Conservation (phyloP, 2,113 vertebrate species). For the Pachycephala philippinensis region DNA sequence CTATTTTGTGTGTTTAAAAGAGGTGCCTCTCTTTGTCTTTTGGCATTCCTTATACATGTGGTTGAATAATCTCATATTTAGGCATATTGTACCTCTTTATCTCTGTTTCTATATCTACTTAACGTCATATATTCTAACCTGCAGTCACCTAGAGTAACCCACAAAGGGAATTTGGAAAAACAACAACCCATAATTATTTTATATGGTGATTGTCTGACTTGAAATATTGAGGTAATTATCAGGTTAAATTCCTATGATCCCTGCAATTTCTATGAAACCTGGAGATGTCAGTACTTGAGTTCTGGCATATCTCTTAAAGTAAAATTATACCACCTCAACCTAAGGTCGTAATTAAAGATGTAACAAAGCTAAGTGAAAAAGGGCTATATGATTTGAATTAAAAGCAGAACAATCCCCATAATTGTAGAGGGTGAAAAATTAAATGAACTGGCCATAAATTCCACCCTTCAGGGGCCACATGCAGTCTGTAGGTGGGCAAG, state of each 20-base stretch:
- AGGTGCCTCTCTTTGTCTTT: background rate
- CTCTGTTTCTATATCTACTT: background rate
- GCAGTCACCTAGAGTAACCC: slow-evolving; percentile 35
- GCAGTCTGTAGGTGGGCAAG: background rate
- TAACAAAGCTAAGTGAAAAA: slow-evolving; percentile 70
- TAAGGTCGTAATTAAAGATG: slow-evolving; percentile 75
- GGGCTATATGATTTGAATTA: background rate
- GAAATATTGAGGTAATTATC: slow-evolving; percentile 77
- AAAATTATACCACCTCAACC: slow-evolving; percentile 70
- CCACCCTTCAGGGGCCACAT: background rate
- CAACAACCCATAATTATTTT: slow-evolving; percentile 76
- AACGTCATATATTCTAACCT: slow-evolving; percentile 7
- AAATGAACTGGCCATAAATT: background rate
- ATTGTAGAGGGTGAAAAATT: background rate
- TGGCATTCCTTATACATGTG: background rate
- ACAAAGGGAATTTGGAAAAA: slow-evolving; percentile 70
- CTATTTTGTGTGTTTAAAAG: background rate
- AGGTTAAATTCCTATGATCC: slow-evolving; percentile 77
- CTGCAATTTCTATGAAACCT: slow-evolving; percentile 75
- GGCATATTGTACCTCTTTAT: background rate
- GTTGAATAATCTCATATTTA: background rate
- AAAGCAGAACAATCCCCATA: background rate
- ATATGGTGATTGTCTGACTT: slow-evolving; percentile 66
- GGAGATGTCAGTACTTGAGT: slow-evolving; percentile 52
- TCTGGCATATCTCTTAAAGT: slow-evolving; percentile 68